Evolutionary conservation across 2,113 vertebrate species (phyloP), one percentile per base, ranked within the genome.

Genomic region (Saguinus imperator): DNA sequence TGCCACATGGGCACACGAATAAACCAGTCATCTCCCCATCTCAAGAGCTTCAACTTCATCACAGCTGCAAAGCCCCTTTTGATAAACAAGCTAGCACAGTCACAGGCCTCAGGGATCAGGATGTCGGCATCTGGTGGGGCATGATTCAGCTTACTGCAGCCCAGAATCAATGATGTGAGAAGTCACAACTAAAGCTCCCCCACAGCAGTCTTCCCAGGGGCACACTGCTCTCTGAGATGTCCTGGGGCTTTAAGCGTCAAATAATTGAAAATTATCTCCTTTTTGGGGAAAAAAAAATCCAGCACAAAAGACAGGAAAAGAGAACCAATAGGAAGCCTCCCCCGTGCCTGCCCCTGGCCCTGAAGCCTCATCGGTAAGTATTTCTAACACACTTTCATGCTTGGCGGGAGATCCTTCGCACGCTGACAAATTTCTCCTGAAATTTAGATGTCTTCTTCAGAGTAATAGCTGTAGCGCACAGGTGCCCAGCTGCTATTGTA

Each of bases 401-500:
- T 98, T 97, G 98, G 95, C 77, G 89, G 98, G 98, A 98, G 98
- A 98, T 97, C 97, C 98, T 97, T 97, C 94, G 96, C 91, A 96
- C 45, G 43, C 98, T 98, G 99, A 99, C 98, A 98, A 98, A 98
- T 98, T 98, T 97, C 98, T 98, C 98, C 96, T 98, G 98, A 98
- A 99, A 99, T 99, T 97, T 98, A 99, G 99, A 99, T 99, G 99
- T 99, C 99, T 99, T 99, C 99, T 99, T 99, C 99, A 98, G 99
- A 99, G 99, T 99, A 99, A 99, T 99, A 99, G 99, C 99, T 99
- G 98, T 98, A 98, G 99, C 98, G 97, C 99, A 98, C 99, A 99
- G 99, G 99, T 99, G 99, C 99, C 99, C 99, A 99, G 99, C 99
- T 99, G 99, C 99, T 99, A 99, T 99, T 99, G 99, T 99, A 99